These are phyloP conservation scores for Haliclystus octoradiatus DNA, from an alignment of 30 jellyfish, hydroid and myxozoan species.

Conservation along the genomic window DNA sequence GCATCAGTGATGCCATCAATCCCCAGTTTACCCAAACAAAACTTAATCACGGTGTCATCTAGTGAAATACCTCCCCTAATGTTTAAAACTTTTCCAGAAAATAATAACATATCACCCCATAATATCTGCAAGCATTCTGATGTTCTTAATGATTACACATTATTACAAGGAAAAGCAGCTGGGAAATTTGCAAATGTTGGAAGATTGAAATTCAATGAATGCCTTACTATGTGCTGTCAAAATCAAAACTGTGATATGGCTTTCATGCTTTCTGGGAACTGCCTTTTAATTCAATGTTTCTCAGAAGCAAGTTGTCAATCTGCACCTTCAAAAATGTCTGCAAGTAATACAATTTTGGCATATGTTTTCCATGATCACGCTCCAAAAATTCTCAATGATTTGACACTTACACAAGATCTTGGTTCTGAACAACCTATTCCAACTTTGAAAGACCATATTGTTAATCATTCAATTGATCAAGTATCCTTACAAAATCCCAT, in stretches of 20 bases:
- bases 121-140: conserved; percentile 42
- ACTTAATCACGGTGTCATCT: no score
- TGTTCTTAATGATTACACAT: conserved; percentile 15
- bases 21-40: no score
- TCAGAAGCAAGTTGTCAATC: conserved; percentile 23
- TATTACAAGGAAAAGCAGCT: conserved; percentile 39
- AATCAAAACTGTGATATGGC: conserved; percentile 62
- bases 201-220: conserved; percentile 13
- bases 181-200: conserved; percentile 44
- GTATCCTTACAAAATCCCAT: no score
- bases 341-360: conserved; percentile 24
- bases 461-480: no score
- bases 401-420: no score
- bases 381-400: background rate
- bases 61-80: no score
- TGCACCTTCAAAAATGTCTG: conserved; percentile 38
- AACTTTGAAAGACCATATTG: no score
- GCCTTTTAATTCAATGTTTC: conserved; percentile 60
- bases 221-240: conserved; percentile 60
- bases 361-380: conserved; percentile 15
- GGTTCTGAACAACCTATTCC: no score
- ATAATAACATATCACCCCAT: no score
- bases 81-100: no score
- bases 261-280: conserved; percentile 49
- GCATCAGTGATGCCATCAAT: no score